Base-by-base conservation (phyloP, 2,113 vertebrate species). In the Bubalus kerabau region DNA sequence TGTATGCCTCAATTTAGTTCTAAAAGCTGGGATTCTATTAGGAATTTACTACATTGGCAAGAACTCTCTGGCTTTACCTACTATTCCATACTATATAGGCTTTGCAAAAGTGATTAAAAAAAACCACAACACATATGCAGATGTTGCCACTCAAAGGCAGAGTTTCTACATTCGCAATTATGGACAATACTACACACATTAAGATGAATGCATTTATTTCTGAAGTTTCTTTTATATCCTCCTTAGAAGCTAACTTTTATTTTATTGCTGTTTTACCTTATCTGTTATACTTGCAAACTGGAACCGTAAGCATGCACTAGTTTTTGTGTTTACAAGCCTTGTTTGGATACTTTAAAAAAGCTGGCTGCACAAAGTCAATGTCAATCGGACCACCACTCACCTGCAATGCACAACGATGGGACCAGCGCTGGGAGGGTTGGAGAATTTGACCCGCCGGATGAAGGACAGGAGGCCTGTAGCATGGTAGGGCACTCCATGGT, bases 331-430 rank as follows among this genome's bases (percentile, higher is more conserved):
- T 32, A 52, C 56, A 74, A 57, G 48, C 3, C 56, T 95, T 74
- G 26, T 36, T 54, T 81, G 82, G 36, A 71, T 23, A 15, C 16
- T 81, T 48, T n/a, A 7, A 19, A 43, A 48, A 83, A 92, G 26
- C 60, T 36, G 36, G 13, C 23, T 54, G 19, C 5, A 46, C 3
- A 43, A 1, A 36, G 74, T 14, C 32, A 36, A 17, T 0, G 19
- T 13, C 17, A 10, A 12, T 5, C 5, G 28, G 19, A 36, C 30
- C 8, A 5, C 14, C 12, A 98, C 99, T 95, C 98, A 99, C 99
- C 99, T 99, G 99, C 99, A 99, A 97, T 99, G 99, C 64, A 99
- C 99, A 67, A 99, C 99, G 48, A 99, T 99, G 7, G 99, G 99
- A 19, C 99, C 99, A 3, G 99, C 99, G 57, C 99, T 99, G 74